Conservation (phyloP, 2,797 vertebrate species). For the Smutsia gigantea region DNA sequence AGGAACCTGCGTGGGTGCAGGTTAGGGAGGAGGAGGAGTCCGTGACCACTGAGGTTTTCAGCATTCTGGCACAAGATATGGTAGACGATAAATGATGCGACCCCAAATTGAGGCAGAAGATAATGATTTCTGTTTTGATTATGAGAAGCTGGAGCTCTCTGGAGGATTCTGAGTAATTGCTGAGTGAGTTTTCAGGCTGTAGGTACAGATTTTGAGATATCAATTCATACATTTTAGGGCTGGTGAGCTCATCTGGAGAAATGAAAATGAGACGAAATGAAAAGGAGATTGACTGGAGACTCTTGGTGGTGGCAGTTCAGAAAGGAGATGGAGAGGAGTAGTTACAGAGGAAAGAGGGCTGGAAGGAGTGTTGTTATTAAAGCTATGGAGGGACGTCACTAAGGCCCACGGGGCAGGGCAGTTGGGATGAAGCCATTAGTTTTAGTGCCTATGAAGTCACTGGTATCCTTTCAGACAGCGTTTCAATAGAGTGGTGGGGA, state of each 20-base stretch:
- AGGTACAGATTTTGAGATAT: background rate
- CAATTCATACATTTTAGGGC: background rate
- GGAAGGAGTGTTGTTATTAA: background rate
- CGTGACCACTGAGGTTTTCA: background rate
- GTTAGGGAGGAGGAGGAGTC: background rate
- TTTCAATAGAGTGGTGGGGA: background rate
- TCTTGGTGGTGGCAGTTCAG: background rate
- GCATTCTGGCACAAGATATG: background rate
- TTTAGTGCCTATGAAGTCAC: background rate
- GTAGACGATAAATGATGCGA: background rate
- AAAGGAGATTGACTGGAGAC: background rate
- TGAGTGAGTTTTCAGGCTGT: background rate
- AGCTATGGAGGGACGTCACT: background rate
- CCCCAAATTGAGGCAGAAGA: background rate
- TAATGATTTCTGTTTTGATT: background rate
- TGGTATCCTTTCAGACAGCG: background rate
- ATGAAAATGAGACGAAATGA: background rate
- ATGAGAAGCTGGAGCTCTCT: background rate
- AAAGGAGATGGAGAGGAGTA: background rate
- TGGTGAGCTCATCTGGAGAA: background rate
- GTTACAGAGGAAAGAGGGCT: background rate
- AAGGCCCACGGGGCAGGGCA: background rate
- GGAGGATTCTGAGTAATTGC: background rate
- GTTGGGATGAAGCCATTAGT: background rate
- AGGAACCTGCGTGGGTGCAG: background rate